These are phyloP conservation scores for Chloroceryle inda DNA, from an alignment of 2,797 vertebrate species.

Conservation along the genomic window DNA sequence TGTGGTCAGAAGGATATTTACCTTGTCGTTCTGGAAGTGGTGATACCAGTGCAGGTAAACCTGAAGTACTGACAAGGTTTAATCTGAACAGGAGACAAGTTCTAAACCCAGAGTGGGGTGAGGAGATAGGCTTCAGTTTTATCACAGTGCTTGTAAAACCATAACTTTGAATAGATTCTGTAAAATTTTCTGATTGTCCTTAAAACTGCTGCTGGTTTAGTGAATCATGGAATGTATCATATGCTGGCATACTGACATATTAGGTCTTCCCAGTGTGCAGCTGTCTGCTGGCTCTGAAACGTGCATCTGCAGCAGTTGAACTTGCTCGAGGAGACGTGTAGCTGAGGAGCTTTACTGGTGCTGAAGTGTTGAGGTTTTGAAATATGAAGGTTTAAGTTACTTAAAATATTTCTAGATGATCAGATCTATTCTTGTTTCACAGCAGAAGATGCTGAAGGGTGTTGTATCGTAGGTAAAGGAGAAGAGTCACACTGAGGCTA, in stretches of 20 bases:
- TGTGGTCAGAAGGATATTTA: neutral
- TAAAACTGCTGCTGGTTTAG: neutral
- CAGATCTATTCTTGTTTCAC: neutral
- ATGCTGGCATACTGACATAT: neutral
- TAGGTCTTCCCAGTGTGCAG: neutral
- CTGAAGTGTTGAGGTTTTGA: conserved; percentile 15
- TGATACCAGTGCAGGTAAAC: neutral
- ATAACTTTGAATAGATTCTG: neutral
- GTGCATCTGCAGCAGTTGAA: neutral
- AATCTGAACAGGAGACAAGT: neutral
- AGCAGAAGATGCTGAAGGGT: neutral
- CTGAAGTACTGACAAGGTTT: neutral
- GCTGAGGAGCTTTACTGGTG: neutral
- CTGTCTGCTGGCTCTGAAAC: neutral
- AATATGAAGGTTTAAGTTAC: neutral
- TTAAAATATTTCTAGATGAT: neutral
- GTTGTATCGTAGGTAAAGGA: neutral
- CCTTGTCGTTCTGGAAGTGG: neutral
- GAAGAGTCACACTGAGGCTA: neutral
- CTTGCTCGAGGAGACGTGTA: neutral
- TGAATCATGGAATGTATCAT: neutral
- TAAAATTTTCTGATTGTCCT: neutral
- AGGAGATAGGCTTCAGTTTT: neutral
- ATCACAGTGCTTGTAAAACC: neutral
- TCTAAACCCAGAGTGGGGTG: neutral